These are phyloP conservation scores for Cataglyphis livida DNA, from an alignment of 2,888 invertebrate species.

Conservation along the genomic window DNA sequence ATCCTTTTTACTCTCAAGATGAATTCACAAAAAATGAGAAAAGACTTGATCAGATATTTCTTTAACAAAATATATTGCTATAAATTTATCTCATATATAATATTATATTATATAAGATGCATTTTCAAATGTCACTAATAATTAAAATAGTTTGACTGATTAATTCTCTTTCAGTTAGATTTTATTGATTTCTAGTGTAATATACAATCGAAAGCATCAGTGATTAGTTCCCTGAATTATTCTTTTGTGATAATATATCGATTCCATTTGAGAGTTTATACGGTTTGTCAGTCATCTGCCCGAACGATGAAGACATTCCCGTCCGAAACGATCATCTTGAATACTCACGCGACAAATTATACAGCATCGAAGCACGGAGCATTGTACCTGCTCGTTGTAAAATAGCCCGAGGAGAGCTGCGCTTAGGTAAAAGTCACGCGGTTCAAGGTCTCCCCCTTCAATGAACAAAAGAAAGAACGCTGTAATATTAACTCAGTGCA, in stretches of 20 bases:
- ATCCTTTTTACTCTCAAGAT: not conserved
- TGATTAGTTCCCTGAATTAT: not conserved
- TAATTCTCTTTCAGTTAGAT: not conserved
- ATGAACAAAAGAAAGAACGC: constrained; percentile 60
- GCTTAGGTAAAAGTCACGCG: constrained; percentile 68
- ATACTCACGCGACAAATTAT: constrained; percentile 24
- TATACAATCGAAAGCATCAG: not conserved
- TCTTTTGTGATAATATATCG: not conserved
- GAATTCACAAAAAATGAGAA: not conserved
- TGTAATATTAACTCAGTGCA: constrained; percentile 10
- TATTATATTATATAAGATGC: not conserved
- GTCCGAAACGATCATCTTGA: not conserved
- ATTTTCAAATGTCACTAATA: not conserved
- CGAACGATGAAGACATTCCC: not conserved
- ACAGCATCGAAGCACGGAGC: not conserved
- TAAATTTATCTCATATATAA: not conserved
- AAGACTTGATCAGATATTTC: not conserved
- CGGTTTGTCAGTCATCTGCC: not conserved
- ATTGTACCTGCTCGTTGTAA: constrained; percentile 31
- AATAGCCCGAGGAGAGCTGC: constrained; percentile 38
- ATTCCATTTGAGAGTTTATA: not conserved
- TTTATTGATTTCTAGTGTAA: not conserved
- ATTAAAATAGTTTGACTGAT: not conserved
- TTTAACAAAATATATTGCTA: not conserved
- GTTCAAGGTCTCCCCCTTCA: constrained; percentile 65